A percentile compares a stretch with the other conserved stretches of the same genome.
Conservation (phyloP, 2,888 invertebrate genomes). For the Zonitis immaculata region DNA sequence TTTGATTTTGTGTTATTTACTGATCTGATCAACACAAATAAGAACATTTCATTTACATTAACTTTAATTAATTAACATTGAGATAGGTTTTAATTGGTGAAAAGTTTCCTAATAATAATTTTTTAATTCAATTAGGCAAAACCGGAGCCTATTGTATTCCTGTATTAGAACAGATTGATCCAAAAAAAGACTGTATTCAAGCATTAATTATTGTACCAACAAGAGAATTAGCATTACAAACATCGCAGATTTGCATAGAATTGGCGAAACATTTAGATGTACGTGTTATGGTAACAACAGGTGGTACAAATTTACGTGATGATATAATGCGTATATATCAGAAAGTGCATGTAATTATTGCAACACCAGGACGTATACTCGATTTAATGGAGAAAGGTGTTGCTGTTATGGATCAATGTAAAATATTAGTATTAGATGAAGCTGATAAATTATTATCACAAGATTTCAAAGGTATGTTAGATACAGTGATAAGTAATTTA, state of each 20-base stretch:
- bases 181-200: conserved; percentile 89
- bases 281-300: conserved; percentile 99
- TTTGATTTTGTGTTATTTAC: conserved; percentile 8
- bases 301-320: conserved; percentile 95
- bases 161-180: conserved; percentile 91
- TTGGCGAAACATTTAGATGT: conserved; percentile 95
- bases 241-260: conserved; percentile 99
- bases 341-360: conserved; percentile 98
- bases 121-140: conserved; percentile 53
- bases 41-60: not conserved
- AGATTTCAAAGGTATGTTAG: conserved; percentile 95
- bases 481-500: conserved; percentile 91
- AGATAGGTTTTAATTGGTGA: not conserved
- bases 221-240: conserved; percentile 96
- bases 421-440: conserved; percentile 96
- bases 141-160: conserved; percentile 99
- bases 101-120: not conserved
- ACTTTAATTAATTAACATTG: not conserved
- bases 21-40: not conserved
- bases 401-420: conserved; percentile 87
- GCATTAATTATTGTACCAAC: conserved; percentile 98
- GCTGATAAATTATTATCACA: conserved; percentile 98
- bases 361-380: conserved; percentile 98
- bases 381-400: conserved; percentile 94
- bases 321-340: conserved; percentile 99